Base-by-base conservation (phyloP, 2,113 vertebrate genomes). In the Salvelinus alpinus region DNA sequence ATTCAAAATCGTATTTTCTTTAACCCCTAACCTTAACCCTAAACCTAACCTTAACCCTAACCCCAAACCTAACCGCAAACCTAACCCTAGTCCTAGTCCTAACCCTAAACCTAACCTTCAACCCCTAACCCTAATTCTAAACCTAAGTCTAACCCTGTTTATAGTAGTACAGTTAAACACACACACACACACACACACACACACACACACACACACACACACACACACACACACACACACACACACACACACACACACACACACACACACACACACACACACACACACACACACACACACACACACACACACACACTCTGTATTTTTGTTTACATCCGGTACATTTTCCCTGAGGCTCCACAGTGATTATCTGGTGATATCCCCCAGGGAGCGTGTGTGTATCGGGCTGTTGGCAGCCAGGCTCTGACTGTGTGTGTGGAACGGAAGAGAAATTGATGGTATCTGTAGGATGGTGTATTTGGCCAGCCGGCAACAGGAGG, bases 351-450 rank as follows among this genome's bases (percentile, higher is more conserved):
- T 78, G 80, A 7, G 83, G 88, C 90, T 88, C 88, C 84, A 82
- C 60, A 5, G 71, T 47, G 84, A 85, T 88, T 88, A 87, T 90
- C 84, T 87, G 71, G 20, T 51, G 88, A 85, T 88, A 73, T 54
- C 76, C 25, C 75, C 18, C 72, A 48, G 73, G 3, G 84, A 88
- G 83, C 81, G 69, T 73, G 7, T 44, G 73, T 0, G 64, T 22
- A 24, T 24, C 12, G 70, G 70, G 81, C 22, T 69, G 64, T 44
- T 48, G 69, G 59, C 73, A 74, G 51, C 29, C 25, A 29, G 54
- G 59, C 51, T 29, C 5, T 34, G 64, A 8, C 22, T 60, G 74
- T 54, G 70, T 78, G 62, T 72, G 71, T 68, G 29, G 70, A 73
- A 70, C 74, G 69, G 75, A 88, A 85, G 62, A 68, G n/a, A 27